Percentiles rank a stretch among this genome's conserved stretches.
Evolutionary conservation across 2,113 vertebrate genomes (phyloP).

Genomic region (Recurvirostra avosetta): DNA sequence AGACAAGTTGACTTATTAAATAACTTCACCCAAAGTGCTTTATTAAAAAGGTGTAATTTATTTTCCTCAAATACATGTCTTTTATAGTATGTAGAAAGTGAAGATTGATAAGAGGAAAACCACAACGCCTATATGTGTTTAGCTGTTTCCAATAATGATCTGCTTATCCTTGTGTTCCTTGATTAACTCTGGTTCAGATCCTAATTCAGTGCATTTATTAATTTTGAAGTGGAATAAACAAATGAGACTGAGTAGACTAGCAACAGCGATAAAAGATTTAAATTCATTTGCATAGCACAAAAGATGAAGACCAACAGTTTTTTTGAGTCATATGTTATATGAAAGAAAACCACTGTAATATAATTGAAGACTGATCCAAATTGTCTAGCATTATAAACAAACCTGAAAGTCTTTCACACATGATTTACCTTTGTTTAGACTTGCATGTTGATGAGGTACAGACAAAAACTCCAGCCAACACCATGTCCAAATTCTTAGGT

Average conservation of each 20-base stretch:
- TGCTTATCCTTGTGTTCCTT: not conserved
- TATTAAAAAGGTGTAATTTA: not conserved
- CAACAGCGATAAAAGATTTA: not conserved
- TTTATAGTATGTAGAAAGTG: not conserved
- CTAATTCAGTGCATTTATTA: not conserved
- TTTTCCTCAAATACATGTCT: not conserved
- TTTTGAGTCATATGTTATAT: not conserved
- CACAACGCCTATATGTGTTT: not conserved
- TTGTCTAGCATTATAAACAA: not conserved
- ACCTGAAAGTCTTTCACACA: fast-evolving
- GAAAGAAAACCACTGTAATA: not conserved
- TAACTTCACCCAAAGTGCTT: not conserved
- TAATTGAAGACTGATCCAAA: not conserved
- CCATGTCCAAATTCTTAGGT: not conserved
- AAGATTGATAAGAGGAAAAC: not conserved
- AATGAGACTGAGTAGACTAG: not conserved
- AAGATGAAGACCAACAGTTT: not conserved
- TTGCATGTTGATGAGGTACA: not conserved
- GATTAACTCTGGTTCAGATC: not conserved
- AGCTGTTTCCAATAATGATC: not conserved
- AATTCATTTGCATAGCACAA: not conserved
- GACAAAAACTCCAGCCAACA: not conserved
- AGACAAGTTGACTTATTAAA: not conserved
- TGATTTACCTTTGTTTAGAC: not conserved
- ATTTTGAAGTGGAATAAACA: not conserved